Conservation (phyloP, 2,888 invertebrate species). For the Leptinotarsa haldemani region DNA sequence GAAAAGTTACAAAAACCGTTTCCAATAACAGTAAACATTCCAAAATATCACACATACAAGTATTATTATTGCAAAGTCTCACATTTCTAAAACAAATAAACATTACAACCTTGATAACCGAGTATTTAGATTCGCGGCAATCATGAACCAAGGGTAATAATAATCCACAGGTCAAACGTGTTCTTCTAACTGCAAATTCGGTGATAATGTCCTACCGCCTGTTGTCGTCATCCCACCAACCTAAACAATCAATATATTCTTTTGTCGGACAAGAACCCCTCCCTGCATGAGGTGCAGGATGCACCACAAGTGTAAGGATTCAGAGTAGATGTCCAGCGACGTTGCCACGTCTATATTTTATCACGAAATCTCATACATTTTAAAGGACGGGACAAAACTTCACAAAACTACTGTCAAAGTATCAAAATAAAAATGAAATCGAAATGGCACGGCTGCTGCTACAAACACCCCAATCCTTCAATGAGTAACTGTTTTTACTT, state of each 20-base stretch:
- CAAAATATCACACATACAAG: neutral
- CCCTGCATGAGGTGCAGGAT: constrained; percentile 11
- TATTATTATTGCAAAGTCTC: neutral
- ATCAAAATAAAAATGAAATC: too few species aligned
- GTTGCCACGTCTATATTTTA: neutral
- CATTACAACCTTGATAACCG: constrained; percentile 5
- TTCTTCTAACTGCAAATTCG: neutral
- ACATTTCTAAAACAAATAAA: constrained; percentile 12
- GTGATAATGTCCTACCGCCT: constrained; percentile 2
- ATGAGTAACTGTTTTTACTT: too few species aligned
- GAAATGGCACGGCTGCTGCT: too few species aligned
- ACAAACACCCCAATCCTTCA: too few species aligned
- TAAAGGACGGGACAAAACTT: neutral
- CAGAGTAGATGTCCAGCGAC: neutral
- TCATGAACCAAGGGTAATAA: constrained; percentile 7
- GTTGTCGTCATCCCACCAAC: neutral
- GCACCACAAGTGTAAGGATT: constrained; percentile 7
- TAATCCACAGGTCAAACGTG: constrained; percentile 11
- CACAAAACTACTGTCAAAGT: neutral
- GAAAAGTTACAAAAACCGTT: too few species aligned
- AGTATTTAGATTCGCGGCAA: neutral
- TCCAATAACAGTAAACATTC: neutral
- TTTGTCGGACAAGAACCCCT: constrained; percentile 6
- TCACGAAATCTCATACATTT: neutral
- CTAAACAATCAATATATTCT: constrained; percentile 17